These are phyloP conservation scores for Bombus balteatus DNA, from an alignment of 1,140 invertebrate species.

Conservation along the genomic window DNA sequence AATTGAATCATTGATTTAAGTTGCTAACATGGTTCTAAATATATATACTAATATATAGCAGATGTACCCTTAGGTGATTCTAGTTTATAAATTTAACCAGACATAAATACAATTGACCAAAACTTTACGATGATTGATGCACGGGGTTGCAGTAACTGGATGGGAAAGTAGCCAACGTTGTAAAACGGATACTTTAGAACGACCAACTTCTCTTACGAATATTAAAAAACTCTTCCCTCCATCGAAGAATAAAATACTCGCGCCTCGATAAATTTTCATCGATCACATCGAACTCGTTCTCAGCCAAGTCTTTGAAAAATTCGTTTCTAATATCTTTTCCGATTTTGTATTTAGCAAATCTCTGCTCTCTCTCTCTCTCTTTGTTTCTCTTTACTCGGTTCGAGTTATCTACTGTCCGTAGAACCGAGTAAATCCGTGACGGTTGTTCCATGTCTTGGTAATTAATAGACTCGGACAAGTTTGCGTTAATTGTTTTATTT, in stretches of 20 bases:
- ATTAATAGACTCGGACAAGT: slow-evolving; percentile 13
- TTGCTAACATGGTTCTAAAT: neutral
- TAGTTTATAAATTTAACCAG: neutral
- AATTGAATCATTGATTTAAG: neutral
- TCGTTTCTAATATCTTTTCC: neutral
- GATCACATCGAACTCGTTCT: neutral
- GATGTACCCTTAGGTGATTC: neutral
- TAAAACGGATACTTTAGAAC: neutral
- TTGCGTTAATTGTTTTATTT: slow-evolving; percentile 6
- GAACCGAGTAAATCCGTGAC: neutral
- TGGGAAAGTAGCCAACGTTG: neutral
- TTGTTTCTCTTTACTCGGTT: neutral
- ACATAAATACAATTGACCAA: neutral
- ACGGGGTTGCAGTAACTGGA: neutral
- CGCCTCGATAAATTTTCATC: neutral
- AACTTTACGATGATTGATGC: neutral
- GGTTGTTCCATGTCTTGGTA: neutral
- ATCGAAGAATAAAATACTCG: too few relatives aligned
- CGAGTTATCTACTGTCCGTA: neutral
- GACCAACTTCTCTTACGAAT: neutral
- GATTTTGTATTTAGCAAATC: neutral
- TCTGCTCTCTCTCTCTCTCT: too few relatives aligned
- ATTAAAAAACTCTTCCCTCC: neutral
- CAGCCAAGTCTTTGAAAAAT: too few relatives aligned
- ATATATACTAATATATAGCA: neutral